Evolutionary conservation across 2,888 invertebrate genomes (phyloP).

Genomic region (Pelosia muscerda): DNA sequence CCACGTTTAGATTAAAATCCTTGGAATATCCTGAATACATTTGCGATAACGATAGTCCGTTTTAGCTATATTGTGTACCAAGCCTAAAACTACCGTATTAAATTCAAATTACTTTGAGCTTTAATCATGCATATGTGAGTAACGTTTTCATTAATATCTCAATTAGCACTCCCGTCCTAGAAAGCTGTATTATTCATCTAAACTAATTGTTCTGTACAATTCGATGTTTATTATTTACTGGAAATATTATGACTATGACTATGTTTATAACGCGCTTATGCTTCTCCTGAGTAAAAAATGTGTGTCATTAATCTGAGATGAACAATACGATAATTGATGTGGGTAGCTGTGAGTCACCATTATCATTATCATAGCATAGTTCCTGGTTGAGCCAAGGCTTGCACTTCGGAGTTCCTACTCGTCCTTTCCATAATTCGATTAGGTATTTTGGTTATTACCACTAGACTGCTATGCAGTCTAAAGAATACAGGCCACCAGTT

Average conservation of each 20-base stretch:
- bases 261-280: slow-evolving; percentile 11
- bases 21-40: neutral
- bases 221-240: slow-evolving; percentile 19
- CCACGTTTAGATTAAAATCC: neutral
- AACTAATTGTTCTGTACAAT: slow-evolving; percentile 27
- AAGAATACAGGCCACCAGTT: too few relatives aligned
- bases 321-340: neutral
- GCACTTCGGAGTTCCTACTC: neutral
- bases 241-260: slow-evolving; percentile 19
- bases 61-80: neutral
- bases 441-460: neutral
- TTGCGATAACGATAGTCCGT: slow-evolving; percentile 3
- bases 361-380: neutral
- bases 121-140: slow-evolving; percentile 59
- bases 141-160: slow-evolving; percentile 61
- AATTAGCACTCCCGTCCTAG: slow-evolving; percentile 54
- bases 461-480: too few relatives aligned
- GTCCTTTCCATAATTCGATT: neutral
- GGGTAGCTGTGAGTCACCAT: neutral
- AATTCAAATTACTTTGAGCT: slow-evolving; percentile 66
- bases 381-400: neutral
- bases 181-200: slow-evolving; percentile 39
- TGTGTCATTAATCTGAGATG: slow-evolving; percentile 4
- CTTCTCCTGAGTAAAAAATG: slow-evolving; percentile 10
- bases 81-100: slow-evolving; percentile 53